Percentiles rank a stretch among this genome's conserved stretches.
These are phyloP conservation scores for Proteles cristata DNA, from an alignment of 2,113 vertebrate genomes.

Conservation along the genomic window DNA sequence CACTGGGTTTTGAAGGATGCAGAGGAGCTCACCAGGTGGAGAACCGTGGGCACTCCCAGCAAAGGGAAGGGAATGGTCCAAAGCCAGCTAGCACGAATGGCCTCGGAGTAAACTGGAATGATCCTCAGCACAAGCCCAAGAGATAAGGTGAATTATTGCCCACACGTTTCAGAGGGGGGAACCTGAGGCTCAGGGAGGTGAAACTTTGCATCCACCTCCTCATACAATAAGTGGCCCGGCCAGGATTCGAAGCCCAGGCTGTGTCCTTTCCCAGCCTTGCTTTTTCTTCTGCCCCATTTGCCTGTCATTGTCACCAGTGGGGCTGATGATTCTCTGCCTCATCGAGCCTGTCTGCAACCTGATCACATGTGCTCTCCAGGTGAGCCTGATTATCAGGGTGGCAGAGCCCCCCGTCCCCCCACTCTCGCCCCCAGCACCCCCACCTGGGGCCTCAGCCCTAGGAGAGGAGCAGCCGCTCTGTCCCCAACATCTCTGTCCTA, in stretches of 20 bases:
- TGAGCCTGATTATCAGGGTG: too few species aligned
- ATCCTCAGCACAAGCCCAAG: not conserved
- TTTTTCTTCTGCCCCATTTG: not conserved
- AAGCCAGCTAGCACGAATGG: not conserved
- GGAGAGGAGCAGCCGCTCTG: too few species aligned
- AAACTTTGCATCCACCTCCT: not conserved
- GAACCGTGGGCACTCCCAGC: not conserved
- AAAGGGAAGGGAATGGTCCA: not conserved
- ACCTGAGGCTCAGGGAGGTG: not conserved
- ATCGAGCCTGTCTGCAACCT: not conserved
- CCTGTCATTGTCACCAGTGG: not conserved
- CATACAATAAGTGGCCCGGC: not conserved
- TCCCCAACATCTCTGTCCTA: not conserved
- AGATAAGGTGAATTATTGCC: not conserved
- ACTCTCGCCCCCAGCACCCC: not conserved
- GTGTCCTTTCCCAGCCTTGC: not conserved
- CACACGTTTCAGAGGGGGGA: not conserved
- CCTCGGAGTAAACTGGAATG: not conserved
- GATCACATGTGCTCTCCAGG: rapidly evolving
- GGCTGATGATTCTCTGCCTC: not conserved
- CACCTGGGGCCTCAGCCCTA: too few species aligned
- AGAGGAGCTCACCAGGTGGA: not conserved
- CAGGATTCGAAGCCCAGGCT: not conserved
- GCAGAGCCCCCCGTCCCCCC: not conserved
- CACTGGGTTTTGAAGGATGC: not conserved